Evolutionary conservation across 2,888 invertebrate species (phyloP).

Genomic region (Caenorhabditis sp.): DNA sequence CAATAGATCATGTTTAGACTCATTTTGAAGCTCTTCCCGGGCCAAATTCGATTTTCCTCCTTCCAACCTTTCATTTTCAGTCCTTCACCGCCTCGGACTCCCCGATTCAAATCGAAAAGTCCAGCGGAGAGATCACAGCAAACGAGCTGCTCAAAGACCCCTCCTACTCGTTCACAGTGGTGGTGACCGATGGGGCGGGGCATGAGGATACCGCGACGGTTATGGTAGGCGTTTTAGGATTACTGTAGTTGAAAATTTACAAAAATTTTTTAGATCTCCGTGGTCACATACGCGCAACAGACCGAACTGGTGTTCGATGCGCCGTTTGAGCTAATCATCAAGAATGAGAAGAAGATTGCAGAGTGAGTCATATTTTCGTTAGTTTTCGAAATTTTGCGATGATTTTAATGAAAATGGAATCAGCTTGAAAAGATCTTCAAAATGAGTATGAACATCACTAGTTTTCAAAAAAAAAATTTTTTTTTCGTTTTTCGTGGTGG

Average conservation of each 20-base stretch:
- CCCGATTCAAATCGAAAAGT: conserved; percentile 62
- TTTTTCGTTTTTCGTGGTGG: no score
- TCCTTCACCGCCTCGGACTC: conserved; percentile 51
- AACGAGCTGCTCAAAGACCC: conserved; percentile 67
- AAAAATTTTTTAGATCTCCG: conserved; percentile 59
- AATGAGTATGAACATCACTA: no score
- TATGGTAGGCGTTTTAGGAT: conserved; percentile 41
- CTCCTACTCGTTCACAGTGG: conserved; percentile 68
- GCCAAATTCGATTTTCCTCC: not conserved
- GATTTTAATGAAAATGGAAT: no score
- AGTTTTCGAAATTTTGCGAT: no score
- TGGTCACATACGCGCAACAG: conserved; percentile 73
- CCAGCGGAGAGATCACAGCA: conserved; percentile 67
- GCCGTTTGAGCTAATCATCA: conserved; percentile 71
- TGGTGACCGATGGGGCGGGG: conserved; percentile 66
- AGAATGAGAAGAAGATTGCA: conserved; percentile 72
- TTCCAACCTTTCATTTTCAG: conserved; percentile 25
- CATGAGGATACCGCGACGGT: conserved; percentile 72
- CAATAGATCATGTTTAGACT: not conserved
- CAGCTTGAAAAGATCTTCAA: no score
- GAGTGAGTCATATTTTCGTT: conserved; percentile 61
- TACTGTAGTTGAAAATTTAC: not conserved
- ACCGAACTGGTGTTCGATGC: conserved; percentile 73
- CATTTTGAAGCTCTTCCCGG: not conserved
- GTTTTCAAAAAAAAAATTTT: no score